Base-by-base conservation (phyloP, 1,140 invertebrate species). In the Dendrolimus punctatus region DNA sequence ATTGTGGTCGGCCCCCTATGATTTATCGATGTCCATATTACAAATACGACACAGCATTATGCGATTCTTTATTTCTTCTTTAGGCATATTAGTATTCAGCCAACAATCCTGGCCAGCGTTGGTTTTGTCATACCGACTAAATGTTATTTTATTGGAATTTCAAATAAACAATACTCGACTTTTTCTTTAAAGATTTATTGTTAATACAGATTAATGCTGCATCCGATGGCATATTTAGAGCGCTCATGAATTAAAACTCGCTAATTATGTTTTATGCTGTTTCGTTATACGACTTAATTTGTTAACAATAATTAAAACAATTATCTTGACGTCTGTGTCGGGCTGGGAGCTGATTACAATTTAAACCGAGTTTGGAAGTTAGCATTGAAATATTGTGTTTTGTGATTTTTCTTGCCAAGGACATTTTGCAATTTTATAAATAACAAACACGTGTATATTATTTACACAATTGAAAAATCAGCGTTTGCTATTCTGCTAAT, bases 91-190 rank as follows among this genome's bases (percentile, higher is more conserved):
- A 85, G 82, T 85, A 85, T 85, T 81, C 80, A 62, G 75, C 73
- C 74, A 80, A 80, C 80, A 82, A 78, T 71, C 62, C 71, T 76
- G 75, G 64, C 67, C 73, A 71, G 68, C 69, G 69, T 74, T 69
- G 72, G 82, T 85, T 85, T 85, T 85, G 82, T 84, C 76, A 85
- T 85, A 80, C 82, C 82, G 76, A 75, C 74, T 76, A 80, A 81
- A 83, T 85, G 80, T 85, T 77, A 79, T 83, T 82, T 83, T 82
- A 66, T 81, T 80, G 73, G 82, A 84, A 83, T 83, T 80, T 77
- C 68, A 85, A 83, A 85, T 81, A 79, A 76, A 80, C 76, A 83
- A 77, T 77, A 74, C 73, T 72, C 66, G 53, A 39, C 51, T 71
- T 77, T 77, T 81, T 70, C 73, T 68, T 60, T 62, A 65, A 61